Percentiles rank a stretch among this genome's conserved stretches.
Evolutionary conservation across 2,797 vertebrate genomes (phyloP).

Genomic region (Propithecus perrieri): DNA sequence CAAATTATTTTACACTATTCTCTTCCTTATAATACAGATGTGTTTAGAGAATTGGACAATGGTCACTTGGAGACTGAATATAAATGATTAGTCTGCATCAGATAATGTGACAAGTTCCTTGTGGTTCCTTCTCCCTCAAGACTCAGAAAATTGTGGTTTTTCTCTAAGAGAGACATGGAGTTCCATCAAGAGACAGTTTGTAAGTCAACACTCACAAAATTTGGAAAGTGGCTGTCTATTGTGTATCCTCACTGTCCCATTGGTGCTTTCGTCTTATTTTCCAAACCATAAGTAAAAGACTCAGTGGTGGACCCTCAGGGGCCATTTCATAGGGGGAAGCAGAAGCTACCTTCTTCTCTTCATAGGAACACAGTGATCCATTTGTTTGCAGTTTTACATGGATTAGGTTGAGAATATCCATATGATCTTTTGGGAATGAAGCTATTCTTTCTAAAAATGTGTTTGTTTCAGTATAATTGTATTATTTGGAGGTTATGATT

Average conservation of each 20-base stretch:
- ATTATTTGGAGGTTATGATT: not conserved
- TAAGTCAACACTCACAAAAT: not conserved
- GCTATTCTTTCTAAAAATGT: not conserved
- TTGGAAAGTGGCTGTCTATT: not conserved
- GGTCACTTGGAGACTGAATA: not conserved
- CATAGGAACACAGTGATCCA: not conserved
- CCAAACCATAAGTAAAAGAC: not conserved
- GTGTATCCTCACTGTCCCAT: not conserved
- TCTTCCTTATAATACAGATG: not conserved
- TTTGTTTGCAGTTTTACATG: not conserved
- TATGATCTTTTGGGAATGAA: not conserved
- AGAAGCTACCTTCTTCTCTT: not conserved
- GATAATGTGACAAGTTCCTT: not conserved
- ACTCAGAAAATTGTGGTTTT: not conserved
- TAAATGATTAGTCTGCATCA: not conserved
- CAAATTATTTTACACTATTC: not conserved
- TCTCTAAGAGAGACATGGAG: not conserved
- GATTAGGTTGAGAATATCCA: not conserved
- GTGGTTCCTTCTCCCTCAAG: not conserved
- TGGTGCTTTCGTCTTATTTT: not conserved
- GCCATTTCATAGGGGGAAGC: not conserved
- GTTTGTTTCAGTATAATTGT: not conserved
- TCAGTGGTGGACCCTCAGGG: not conserved
- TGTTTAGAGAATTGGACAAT: not conserved
- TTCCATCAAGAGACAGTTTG: not conserved